phyloP scores from a whole-genome alignment of 2,888 invertebrate species.

The Dione juno region DNA sequence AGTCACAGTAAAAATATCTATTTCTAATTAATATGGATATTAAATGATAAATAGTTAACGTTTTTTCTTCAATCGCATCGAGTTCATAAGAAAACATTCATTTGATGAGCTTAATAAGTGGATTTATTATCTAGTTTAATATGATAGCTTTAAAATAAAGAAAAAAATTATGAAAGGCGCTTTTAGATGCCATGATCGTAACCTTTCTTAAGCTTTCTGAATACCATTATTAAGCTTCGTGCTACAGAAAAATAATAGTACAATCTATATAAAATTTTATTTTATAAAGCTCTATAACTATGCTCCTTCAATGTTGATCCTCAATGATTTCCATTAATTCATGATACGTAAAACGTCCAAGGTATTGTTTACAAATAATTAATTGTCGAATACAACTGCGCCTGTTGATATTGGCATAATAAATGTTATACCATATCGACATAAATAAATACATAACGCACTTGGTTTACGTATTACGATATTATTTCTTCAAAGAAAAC shows the following conservation, averaged over 20 bases:
- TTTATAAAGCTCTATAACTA: neutral
- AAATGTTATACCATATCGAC: conserved; percentile 71
- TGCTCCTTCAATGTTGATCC: conserved; percentile 17
- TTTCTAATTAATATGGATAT: neutral
- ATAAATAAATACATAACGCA: conserved; percentile 60
- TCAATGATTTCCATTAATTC: conserved; percentile 44
- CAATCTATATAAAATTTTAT: neutral
- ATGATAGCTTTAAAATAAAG: too few species aligned
- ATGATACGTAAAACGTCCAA: conserved; percentile 55
- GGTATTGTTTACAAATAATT: conserved; percentile 81
- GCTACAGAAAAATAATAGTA: too few species aligned
- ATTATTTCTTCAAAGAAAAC: conserved; percentile 43
- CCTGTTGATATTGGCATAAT: conserved; percentile 76
- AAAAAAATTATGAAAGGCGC: too few species aligned
- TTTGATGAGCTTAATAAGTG: too few species aligned
- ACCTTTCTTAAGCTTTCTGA: too few species aligned
- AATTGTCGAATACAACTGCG: conserved; percentile 79
- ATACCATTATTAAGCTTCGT: too few species aligned
- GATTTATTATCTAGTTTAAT: too few species aligned
- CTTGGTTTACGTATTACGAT: conserved; percentile 18
- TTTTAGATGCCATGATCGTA: too few species aligned
- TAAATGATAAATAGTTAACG: too few species aligned
- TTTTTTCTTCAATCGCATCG: too few species aligned
- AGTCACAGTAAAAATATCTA: neutral
- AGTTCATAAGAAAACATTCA: too few species aligned